Base-by-base conservation (phyloP, 2,888 invertebrate genomes). In the Drosophila crucigera region DNA sequence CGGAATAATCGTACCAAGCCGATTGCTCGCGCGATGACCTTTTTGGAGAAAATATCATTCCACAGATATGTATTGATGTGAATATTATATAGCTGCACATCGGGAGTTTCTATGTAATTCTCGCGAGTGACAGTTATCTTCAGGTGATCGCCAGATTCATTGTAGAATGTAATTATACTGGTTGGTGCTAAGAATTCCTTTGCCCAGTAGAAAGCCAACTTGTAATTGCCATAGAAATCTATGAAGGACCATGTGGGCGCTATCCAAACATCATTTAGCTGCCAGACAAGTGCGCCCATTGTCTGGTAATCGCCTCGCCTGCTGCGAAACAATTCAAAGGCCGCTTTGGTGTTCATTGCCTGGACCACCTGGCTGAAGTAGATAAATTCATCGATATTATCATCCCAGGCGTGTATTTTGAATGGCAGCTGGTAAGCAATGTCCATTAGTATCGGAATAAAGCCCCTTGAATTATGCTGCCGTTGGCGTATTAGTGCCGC, bases 281-380 rank as follows among this genome's bases (percentile, higher is more conserved):
- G 99, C 99, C 99, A 99, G 93, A 98, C 99, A 53, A 99, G 94
- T 0, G 99, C 98, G 0, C 99, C 99, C 98, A 98, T 99, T 0
- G 99, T 99, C 43, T 83, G 75, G 31, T 89, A 77, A 9, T 82
- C 68, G 0, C 68, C 68, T 1, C 93, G 85, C 30, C 87, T 65
- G 35, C 96, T 95, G 35, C 97, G 94, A 92, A 97, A 98, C 73
- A 95, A 95, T 91, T 99, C 98, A 0, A 97, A 96, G 92, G 98
- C 96, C 1, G 95, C 94, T 92, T 97, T 97, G 41, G 97, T 95
- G 0, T 97, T 95, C 94, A 98, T 95, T 0, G 99, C 98, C 94
- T 99, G 99, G 73, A 94, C 94, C 78, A 98, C 96, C 95, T 99
- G 98, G 79, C 97, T 97, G 59, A 97, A 95, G 92, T 96, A 98